A percentile compares a stretch with the other conserved stretches of the same genome.
Conservation (phyloP, 2,113 vertebrate species). For the Silurus glanis region DNA sequence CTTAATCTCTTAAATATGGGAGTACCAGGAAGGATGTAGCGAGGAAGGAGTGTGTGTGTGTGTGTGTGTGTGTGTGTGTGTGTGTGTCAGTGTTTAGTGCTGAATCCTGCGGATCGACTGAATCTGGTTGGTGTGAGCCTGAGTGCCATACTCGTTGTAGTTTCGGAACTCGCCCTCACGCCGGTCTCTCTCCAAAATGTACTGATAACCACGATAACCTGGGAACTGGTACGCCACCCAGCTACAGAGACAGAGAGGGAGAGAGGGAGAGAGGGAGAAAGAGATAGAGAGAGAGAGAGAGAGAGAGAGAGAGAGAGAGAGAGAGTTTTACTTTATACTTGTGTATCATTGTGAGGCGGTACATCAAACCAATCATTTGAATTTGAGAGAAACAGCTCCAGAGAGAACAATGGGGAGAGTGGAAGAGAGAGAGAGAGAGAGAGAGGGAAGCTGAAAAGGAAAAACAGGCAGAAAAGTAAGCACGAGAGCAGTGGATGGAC, state of each 20-base stretch:
- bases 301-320: background rate
- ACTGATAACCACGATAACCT: conserved; percentile 95
- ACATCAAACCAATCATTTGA: too few species aligned
- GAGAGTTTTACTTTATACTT: background rate
- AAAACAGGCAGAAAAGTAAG: background rate
- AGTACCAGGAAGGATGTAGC: background rate
- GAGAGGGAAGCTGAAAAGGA: background rate
- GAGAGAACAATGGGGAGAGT: too few species aligned
- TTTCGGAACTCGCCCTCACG: conserved; percentile 90
- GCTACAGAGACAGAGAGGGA: conserved; percentile 65
- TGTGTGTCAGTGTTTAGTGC: conserved; percentile 74
- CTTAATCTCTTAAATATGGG: too few species aligned
- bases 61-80: conserved; percentile 11
- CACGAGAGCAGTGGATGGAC: background rate
- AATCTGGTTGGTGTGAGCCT: conserved; percentile 94
- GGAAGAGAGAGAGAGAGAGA: conserved; percentile 21
- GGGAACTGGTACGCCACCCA: conserved; percentile 98
- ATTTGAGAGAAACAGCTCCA: too few species aligned
- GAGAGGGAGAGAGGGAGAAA: background rate
- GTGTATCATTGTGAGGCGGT: too few species aligned
- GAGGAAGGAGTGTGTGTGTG: conserved; percentile 10
- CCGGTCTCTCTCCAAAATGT: conserved; percentile 90
- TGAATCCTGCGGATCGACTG: conserved; percentile 96
- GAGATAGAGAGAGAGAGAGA: background rate
- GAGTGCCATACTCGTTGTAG: conserved; percentile 92